phyloP scores from a whole-genome alignment of 2,797 vertebrate species.

The Peromyscus aztecus region DNA sequence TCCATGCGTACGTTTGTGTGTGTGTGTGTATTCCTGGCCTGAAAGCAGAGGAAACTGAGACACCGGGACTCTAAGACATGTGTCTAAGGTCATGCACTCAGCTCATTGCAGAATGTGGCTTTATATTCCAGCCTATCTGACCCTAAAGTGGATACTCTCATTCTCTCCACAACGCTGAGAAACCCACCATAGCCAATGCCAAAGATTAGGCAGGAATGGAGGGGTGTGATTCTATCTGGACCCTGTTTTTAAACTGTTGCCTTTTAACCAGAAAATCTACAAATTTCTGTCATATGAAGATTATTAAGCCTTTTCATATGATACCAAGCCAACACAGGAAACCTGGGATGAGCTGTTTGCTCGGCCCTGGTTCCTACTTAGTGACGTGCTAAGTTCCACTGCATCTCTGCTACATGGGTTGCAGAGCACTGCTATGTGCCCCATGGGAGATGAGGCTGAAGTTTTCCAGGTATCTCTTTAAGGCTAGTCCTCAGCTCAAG shows the following conservation, averaged over 20 bases:
- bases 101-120: background rate
- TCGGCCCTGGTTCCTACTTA: background rate
- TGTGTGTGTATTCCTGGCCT: background rate
- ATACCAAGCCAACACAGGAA: background rate
- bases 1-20: background rate
- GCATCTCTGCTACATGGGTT: too few species aligned
- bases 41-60: background rate
- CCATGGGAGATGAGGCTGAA: fast-evolving
- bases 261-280: background rate
- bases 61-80: background rate
- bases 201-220: background rate
- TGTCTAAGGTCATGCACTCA: background rate
- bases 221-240: too few species aligned
- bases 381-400: background rate
- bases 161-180: background rate
- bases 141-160: background rate
- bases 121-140: background rate
- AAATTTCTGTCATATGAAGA: background rate
- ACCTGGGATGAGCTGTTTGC: fast-evolving
- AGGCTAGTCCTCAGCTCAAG: background rate
- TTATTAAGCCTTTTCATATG: background rate
- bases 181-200: fast-evolving
- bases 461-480: background rate
- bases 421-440: background rate
- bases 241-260: background rate